Evolutionary conservation across 2,113 vertebrate species (phyloP).

Genomic region (Anoura caudifer): DNA sequence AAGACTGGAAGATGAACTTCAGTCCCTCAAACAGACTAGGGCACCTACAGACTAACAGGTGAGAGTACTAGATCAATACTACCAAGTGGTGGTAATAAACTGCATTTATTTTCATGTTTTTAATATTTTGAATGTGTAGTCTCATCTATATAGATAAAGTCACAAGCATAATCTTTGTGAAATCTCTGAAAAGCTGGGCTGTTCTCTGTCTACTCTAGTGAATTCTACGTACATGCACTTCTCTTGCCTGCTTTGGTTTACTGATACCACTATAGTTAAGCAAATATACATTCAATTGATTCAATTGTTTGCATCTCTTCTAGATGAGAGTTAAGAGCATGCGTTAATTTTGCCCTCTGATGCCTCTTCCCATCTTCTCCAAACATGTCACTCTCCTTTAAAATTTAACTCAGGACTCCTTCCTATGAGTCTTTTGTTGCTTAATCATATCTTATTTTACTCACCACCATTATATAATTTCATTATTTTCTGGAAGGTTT

Average conservation of each 20-base stretch:
- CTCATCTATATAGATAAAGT: neutral
- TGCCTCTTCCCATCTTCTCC: neutral
- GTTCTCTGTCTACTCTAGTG: neutral
- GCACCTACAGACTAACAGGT: neutral
- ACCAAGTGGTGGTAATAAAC: neutral
- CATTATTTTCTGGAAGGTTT: neutral
- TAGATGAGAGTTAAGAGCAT: neutral
- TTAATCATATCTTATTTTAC: neutral
- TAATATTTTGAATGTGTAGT: neutral
- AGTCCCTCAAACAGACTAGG: neutral
- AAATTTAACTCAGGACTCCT: neutral
- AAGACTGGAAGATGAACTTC: neutral
- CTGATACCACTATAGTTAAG: neutral
- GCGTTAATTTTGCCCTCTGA: neutral
- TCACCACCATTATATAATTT: neutral
- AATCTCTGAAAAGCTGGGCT: neutral
- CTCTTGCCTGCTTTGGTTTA: neutral
- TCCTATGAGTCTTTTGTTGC: neutral
- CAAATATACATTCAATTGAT: neutral
- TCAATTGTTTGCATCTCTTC: neutral
- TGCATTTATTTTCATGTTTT: neutral
- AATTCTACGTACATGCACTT: neutral
- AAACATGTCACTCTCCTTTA: neutral
- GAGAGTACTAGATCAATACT: neutral
- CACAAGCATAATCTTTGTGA: neutral